Evolutionary conservation across 2,113 vertebrate genomes (phyloP).

Genomic region (Pelecanus crispus): DNA sequence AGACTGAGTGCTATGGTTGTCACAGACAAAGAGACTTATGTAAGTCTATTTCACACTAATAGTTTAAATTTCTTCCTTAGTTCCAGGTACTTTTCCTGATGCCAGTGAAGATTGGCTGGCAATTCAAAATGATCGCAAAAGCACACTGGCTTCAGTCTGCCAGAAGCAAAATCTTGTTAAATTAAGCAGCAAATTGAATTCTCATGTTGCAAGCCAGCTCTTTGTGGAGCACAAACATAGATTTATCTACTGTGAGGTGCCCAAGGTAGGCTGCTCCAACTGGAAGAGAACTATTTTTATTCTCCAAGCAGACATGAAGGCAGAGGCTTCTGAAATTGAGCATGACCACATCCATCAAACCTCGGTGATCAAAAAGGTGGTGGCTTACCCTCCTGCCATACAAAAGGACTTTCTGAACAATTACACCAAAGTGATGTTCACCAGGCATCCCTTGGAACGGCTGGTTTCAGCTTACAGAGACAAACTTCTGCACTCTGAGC

Average conservation of each 20-base stretch:
- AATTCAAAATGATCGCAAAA: conserved; percentile 29
- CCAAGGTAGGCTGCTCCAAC: conserved; percentile 70
- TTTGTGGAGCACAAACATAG: conserved; percentile 61
- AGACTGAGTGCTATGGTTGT: background rate
- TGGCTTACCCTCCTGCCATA: background rate
- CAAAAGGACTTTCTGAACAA: conserved; percentile 27
- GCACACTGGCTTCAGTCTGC: conserved; percentile 15
- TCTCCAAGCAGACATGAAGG: conserved; percentile 25
- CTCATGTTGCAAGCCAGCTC: background rate
- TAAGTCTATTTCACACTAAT: background rate
- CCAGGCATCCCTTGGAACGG: conserved; percentile 63
- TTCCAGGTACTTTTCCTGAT: background rate
- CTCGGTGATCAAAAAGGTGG: background rate
- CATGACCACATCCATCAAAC: conserved; percentile 27
- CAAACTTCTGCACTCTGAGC: conserved; percentile 61
- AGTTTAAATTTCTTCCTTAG: background rate
- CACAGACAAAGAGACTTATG: background rate
- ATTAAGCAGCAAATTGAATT: background rate
- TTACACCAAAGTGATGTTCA: conserved; percentile 69
- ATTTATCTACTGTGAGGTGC: conserved; percentile 68
- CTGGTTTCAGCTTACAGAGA: conserved; percentile 71
- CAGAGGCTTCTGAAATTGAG: conserved; percentile 26
- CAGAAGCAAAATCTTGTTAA: background rate
- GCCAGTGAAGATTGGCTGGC: conserved; percentile 11
- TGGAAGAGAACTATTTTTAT: conserved; percentile 67